Evolutionary conservation across 2,113 vertebrate genomes (phyloP).

Genomic region (Verasper variegatus): DNA sequence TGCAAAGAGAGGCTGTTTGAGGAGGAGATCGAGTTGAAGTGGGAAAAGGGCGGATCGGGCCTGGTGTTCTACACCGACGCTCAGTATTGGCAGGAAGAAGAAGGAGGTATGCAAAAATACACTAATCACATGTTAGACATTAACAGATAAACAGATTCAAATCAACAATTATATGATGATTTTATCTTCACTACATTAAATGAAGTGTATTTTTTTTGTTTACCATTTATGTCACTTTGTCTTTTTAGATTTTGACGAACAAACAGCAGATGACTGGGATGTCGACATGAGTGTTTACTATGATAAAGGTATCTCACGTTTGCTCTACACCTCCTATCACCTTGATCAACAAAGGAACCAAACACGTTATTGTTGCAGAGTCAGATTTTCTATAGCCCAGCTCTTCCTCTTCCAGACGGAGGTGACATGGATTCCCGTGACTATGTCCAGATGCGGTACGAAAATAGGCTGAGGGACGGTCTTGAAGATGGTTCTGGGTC

Average conservation of each 20-base stretch:
- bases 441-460: conserved; percentile 89
- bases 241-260: conserved; percentile 93
- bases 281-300: conserved; percentile 99
- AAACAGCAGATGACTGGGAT: conserved; percentile 97
- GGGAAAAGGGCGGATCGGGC: conserved; percentile 97
- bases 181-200: background rate
- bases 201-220: background rate
- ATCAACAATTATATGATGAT: background rate
- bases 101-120: conserved; percentile 83
- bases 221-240: background rate
- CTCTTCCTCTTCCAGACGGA: conserved; percentile 79
- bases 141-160: background rate
- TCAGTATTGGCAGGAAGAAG: conserved; percentile 94
- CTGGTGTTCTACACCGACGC: conserved; percentile 98
- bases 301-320: conserved; percentile 86
- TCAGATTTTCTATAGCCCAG: conserved; percentile 22
- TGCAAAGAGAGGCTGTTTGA: conserved; percentile 90
- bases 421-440: conserved; percentile 96
- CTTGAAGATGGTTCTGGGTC: conserved; percentile 78
- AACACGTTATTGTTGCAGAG: background rate
- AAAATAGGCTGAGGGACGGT: conserved; percentile 87
- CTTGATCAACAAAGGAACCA: background rate
- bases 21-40: conserved; percentile 96
- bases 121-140: background rate
- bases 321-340: background rate